A percentile compares a stretch with the other conserved stretches of the same genome.
phyloP scores from a whole-genome alignment of 2,113 vertebrate species.

The Columbina picui region DNA sequence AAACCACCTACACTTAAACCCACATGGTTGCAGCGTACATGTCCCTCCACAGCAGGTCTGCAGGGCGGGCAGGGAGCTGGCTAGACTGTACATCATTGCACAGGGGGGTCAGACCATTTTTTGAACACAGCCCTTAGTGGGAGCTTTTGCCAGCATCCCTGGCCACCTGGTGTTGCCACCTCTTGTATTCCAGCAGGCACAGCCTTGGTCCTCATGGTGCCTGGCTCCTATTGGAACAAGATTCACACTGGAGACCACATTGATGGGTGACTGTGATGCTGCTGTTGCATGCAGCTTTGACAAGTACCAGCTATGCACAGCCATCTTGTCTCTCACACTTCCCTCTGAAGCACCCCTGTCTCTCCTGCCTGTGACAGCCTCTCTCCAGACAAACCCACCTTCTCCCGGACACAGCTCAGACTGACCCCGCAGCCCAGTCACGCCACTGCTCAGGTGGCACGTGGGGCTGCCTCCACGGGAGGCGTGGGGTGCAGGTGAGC shows the following conservation, averaged over 20 bases:
- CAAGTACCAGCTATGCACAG: fast-evolving
- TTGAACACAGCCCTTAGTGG: too few species aligned
- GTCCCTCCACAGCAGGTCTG: too few species aligned
- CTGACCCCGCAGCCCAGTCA: fast-evolving
- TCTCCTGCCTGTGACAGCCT: neutral
- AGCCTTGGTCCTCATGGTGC: neutral
- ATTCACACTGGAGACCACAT: neutral
- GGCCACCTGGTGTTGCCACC: too few species aligned
- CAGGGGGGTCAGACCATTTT: too few species aligned
- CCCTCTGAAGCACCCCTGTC: neutral
- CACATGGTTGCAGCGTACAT: neutral
- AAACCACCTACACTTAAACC: neutral
- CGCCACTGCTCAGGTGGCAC: neutral
- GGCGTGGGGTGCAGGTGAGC: neutral
- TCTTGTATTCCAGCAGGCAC: too few species aligned
- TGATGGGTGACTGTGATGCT: fast-evolving
- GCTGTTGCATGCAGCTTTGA: neutral
- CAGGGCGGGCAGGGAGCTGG: too few species aligned
- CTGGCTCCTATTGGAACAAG: neutral
- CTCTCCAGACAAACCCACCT: neutral
- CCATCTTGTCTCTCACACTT: neutral
- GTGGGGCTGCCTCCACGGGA: neutral
- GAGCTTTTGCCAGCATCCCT: too few species aligned
- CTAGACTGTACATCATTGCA: too few species aligned
- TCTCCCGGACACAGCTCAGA: fast-evolving